A percentile compares a stretch with the other conserved stretches of the same genome.
These are phyloP conservation scores for Pardalotus punctatus DNA, from an alignment of 2,113 vertebrate species.

Conservation along the genomic window DNA sequence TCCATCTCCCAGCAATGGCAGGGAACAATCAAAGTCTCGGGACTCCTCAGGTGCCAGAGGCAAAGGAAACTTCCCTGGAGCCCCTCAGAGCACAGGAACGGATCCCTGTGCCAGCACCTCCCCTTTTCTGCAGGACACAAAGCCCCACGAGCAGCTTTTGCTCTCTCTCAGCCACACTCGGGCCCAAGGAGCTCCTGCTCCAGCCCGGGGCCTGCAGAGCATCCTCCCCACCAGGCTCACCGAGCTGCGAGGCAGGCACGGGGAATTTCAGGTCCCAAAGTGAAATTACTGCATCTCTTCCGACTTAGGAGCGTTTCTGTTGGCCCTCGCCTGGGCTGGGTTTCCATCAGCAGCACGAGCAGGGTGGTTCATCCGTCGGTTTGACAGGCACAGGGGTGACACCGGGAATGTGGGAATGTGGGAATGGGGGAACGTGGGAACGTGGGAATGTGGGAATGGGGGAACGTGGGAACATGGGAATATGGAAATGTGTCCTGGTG, in stretches of 20 bases:
- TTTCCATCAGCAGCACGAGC: background rate
- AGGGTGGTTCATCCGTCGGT: background rate
- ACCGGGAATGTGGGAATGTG: background rate
- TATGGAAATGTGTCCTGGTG: background rate
- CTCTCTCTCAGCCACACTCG: background rate
- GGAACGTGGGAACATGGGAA: too few relatives aligned
- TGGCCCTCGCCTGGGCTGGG: background rate
- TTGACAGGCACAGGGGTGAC: background rate
- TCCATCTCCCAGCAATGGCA: too few relatives aligned
- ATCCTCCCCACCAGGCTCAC: background rate
- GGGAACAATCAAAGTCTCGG: too few relatives aligned
- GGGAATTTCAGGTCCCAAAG: background rate
- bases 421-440: too few relatives aligned
- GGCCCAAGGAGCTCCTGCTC: background rate
- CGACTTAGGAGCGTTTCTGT: background rate
- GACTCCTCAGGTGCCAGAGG: too few relatives aligned
- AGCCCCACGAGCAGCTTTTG: background rate
- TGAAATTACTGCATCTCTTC: background rate
- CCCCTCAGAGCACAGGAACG: background rate
- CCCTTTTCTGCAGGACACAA: background rate
- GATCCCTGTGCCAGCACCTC: background rate
- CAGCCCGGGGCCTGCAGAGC: background rate
- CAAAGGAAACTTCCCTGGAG: background rate
- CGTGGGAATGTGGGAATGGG: too few relatives aligned
- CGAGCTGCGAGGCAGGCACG: too few relatives aligned